A percentile compares a stretch with the other conserved stretches of the same genome.
These are phyloP conservation scores for Lycaena phlaeas DNA, from an alignment of 2,888 invertebrate genomes.

Conservation along the genomic window DNA sequence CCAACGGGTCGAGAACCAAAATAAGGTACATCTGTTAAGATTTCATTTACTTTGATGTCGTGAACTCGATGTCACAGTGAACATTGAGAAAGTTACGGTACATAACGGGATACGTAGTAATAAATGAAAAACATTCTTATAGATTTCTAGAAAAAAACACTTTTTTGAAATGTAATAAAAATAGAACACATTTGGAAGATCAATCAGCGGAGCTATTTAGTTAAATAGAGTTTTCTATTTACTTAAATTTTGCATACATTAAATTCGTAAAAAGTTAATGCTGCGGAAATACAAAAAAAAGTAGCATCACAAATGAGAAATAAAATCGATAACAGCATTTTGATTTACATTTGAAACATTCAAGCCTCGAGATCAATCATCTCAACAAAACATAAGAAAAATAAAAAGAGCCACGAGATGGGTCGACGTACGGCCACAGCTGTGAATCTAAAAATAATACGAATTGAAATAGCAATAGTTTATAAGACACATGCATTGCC, in stretches of 20 bases:
- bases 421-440: conserved; percentile 34
- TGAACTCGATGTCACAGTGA: conserved; percentile 1
- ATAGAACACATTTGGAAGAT: too few species aligned
- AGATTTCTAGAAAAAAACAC: background rate
- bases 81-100: conserved; percentile 5
- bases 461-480: conserved; percentile 29
- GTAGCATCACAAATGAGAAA: too few species aligned
- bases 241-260: background rate
- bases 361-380: conserved; percentile 19
- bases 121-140: background rate
- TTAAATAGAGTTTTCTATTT: too few species aligned
- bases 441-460: conserved; percentile 34
- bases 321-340: too few species aligned
- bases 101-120: too few species aligned
- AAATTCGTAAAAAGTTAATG: background rate
- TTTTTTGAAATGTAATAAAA: too few species aligned
- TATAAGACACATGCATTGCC: conserved; percentile 32
- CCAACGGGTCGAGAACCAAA: background rate
- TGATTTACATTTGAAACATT: background rate
- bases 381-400: conserved; percentile 28
- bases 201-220: too few species aligned
- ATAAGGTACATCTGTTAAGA: background rate
- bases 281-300: background rate
- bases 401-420: conserved; percentile 24
- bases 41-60: background rate